Base-by-base conservation (phyloP, 2,113 vertebrate genomes). In the Epinephelus fuscoguttatus region DNA sequence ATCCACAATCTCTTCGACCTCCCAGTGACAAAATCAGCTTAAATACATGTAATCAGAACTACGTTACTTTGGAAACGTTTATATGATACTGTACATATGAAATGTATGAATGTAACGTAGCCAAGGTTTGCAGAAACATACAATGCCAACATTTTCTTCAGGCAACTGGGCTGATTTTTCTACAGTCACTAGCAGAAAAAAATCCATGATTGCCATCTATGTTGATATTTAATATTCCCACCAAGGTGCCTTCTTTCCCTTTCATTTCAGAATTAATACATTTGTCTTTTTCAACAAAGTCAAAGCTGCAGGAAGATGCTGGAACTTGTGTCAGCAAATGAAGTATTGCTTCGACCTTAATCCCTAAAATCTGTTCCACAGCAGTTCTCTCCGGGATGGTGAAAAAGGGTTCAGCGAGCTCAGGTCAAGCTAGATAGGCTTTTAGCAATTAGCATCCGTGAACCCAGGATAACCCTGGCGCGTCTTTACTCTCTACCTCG, bases 391-490 rank as follows among this genome's bases (percentile, higher is more conserved):
- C n/a, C 4, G 23, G 56, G 60, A 81, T 10, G 1, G 37, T 85
- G 74, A 86, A 70, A 87, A 82, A 74, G 42, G 33, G 42, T 63
- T 50, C 42, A 53, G 17, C 59, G 61, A 70, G 59, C 61, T 68
- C 47, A 73, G 84, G 82, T 88, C 78, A 75, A 47, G 61, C 63
- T 81, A 63, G 52, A 80, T 73, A 70, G 45, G 64, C 62, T 91
- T 80, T 90, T 69, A 88, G 83, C 78, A 89, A 91, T 89, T 90
- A 89, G 80, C 64, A 91, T 91, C 84, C 84, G 84, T 91, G 81
- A 89, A 71, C 80, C 61, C 62, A 66, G 70, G 60, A 77, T 85
- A 80, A 84, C 62, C 63, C 63, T 74, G 53, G 59, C 76, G 75
- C 56, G 52, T 80, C 82, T 84, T 77, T 75, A 56, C 60, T 75